Percentiles rank a stretch among this genome's conserved stretches.
These are phyloP conservation scores for Ciconia boyciana DNA, from an alignment of 2,113 vertebrate species.

Conservation along the genomic window DNA sequence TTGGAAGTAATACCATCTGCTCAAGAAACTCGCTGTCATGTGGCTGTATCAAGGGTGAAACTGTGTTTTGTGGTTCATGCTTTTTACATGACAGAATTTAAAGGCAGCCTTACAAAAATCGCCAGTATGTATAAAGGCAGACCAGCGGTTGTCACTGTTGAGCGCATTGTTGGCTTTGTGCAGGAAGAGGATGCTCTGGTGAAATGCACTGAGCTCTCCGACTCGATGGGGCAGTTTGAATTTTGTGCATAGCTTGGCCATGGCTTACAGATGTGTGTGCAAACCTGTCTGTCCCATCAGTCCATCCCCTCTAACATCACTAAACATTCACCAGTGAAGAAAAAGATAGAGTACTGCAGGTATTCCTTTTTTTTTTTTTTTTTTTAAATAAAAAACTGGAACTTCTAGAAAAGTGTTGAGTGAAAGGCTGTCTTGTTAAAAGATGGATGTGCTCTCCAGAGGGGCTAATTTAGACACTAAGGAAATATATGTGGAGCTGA, in stretches of 20 bases:
- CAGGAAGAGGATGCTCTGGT: background rate
- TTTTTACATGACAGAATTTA: background rate
- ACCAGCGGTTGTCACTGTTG: background rate
- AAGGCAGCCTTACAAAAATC: background rate
- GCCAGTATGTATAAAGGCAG: background rate
- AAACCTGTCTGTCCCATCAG: background rate
- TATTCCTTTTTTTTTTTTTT: background rate
- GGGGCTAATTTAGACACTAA: constrained; percentile 43
- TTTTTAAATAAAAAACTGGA: background rate
- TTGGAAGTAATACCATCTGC: background rate
- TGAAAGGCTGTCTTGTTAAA: background rate
- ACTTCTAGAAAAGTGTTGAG: background rate
- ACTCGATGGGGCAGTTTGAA: background rate
- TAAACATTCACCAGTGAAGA: background rate
- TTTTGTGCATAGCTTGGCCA: background rate
- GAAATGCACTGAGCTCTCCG: background rate
- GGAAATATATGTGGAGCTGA: constrained; percentile 16
- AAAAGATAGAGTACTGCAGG: background rate
- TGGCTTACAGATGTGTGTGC: background rate
- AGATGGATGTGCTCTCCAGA: constrained; percentile 17
- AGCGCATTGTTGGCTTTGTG: background rate
- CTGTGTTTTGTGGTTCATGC: background rate
- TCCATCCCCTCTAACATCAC: background rate
- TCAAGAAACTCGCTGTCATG: background rate
- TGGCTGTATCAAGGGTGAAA: background rate